Base-by-base conservation (phyloP, 2,888 invertebrate species). In the Pandemis heparana region DNA sequence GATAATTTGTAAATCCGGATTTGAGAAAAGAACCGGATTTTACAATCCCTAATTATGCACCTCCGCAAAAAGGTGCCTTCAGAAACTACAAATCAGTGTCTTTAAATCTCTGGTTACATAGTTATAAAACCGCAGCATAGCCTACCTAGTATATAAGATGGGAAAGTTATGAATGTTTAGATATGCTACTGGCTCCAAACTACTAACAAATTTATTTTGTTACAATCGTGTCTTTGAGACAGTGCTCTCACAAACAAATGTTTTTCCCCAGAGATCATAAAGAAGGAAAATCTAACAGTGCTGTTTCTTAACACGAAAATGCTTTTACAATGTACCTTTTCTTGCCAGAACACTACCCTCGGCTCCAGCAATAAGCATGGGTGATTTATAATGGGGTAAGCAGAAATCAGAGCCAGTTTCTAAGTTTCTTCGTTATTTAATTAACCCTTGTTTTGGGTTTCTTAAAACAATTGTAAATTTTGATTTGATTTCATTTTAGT, bases 291-390 rank as follows among this genome's bases (percentile, higher is more conserved):
- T 56, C 56, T 56, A 56, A 65, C 56, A 23, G 6, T 23, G 48
- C 39, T 63, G 46, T 68, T 63, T 59, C 23, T 53, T 56, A 38
- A 73, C 68, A 73, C 39, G 72, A n/a, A 71, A 71, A 65, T 65
- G 48, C 71, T 71, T 60, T 71, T 61, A 71, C 66, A 71, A 71
- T 51, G 43, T 41, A 53, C 41, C 53, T 12, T n/a, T n/a, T 10
- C 32, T n/a, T 66, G 53, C 16, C 32, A 53, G 61, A 66, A 61
- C 60, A 71, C 66, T 66, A 66, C 51, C 62, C 16, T n/a, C 8
- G 8, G 41, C 16, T 18, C 39, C 48, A 41, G 61, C 61, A 51
- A 43, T 71, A 60, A 60, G 23, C 23, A 43, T 9, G 51, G n/a
- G 56, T 71, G 32, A 66, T 66, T 71, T 71, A 71, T 61, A 64